Evolutionary conservation across 1,140 invertebrate species (phyloP).

Genomic region (Bacillus rossius): DNA sequence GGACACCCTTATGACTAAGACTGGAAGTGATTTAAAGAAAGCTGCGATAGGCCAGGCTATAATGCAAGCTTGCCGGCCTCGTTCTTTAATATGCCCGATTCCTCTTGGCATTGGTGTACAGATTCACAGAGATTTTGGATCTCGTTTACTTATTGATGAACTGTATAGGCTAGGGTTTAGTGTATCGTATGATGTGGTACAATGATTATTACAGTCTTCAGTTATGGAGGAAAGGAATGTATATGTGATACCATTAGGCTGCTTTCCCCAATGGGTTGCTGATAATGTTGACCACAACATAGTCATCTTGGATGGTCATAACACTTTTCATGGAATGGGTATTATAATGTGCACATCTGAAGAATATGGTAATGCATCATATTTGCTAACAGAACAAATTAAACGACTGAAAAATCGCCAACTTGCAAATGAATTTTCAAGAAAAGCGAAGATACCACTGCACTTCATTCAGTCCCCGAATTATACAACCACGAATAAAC

Average conservation of each 20-base stretch:
- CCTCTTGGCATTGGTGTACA: slow-evolving; percentile 19
- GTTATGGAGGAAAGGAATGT: slow-evolving; percentile 13
- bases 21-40: no score
- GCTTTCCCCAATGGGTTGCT: slow-evolving; percentile 35
- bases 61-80: slow-evolving; percentile 21
- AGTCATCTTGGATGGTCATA: slow-evolving; percentile 33
- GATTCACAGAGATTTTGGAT: slow-evolving; percentile 26
- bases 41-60: no score
- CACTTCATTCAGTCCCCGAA: neutral
- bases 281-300: slow-evolving; percentile 29
- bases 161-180: slow-evolving; percentile 28
- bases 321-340: slow-evolving; percentile 39
- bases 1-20: no score
- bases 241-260: neutral
- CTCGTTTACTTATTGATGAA: slow-evolving; percentile 21
- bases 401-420: neutral
- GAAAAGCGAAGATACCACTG: neutral
- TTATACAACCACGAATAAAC: neutral
- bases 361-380: neutral
- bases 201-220: slow-evolving; percentile 26
- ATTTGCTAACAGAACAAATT: neutral
- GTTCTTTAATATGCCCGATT: slow-evolving; percentile 32
- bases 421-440: neutral
- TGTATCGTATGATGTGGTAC: slow-evolving; percentile 26
- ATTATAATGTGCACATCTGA: slow-evolving; percentile 23